Base-by-base conservation (phyloP, 2,113 vertebrate genomes). In the Pedetes capensis region DNA sequence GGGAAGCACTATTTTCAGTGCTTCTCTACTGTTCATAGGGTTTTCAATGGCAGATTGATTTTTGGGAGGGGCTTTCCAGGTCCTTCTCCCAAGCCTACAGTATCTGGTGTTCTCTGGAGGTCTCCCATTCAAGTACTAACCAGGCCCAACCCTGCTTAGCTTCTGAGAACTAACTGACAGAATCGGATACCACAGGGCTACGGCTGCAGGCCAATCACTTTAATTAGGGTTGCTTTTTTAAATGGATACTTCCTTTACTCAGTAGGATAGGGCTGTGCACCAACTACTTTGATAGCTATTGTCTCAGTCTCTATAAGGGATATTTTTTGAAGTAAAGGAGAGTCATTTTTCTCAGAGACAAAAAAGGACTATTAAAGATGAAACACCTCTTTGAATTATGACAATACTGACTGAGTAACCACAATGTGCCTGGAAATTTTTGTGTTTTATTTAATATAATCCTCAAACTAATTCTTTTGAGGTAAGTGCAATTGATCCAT, bases 291-390 rank as follows among this genome's bases (percentile, higher is more conserved):
- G 25, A 87, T 3, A 83, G 23, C 17, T 95, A 61, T 72, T 94
- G n/a, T 66, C 3, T 25, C 12, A 16, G 5, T 63, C 3, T 87
- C 32, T 63, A 75, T 13, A 82, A 79, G 17, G 51, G 63, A 66
- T 5, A 49, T 92, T 89, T 78, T 92, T 90, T 94, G 69, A 94
- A 91, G 69, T 90, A 57, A 95, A 87, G 18, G 9, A 51, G 29
- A 63, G 20, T 53, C 17, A 92, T 51, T 95, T 16, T 80, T 89
- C 27, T 89, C 39, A 69, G 7, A 25, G 44, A 86, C n/a, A 72
- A 59, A 75, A 78, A 63, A 68, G 23, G 34, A n/a, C 8, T 78
- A 69, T 89, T 44, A 2, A 87, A 20, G n/a, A 51, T 91, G n/a
- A 42, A 83, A 47, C 22, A 5, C 44, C 4, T 59, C 18, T 94